These are phyloP conservation scores for Antheraea assamensis DNA, from an alignment of 2,888 invertebrate species.

Conservation along the genomic window DNA sequence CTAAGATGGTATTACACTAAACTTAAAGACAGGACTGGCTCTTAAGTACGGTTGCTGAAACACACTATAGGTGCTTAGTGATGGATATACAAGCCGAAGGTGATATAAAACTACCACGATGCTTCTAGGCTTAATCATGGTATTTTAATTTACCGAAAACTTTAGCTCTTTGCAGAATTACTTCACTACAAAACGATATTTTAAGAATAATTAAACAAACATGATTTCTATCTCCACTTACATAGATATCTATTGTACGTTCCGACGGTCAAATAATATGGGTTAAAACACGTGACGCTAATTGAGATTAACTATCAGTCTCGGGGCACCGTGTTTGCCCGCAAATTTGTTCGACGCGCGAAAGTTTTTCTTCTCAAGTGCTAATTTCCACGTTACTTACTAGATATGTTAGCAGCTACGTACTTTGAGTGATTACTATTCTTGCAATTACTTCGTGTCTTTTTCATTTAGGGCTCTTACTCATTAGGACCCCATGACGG, in stretches of 20 bases:
- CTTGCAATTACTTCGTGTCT: neutral
- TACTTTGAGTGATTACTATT: neutral
- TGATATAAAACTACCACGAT: no score
- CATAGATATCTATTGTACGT: neutral
- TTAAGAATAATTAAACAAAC: neutral
- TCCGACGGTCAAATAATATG: neutral
- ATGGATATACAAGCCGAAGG: no score
- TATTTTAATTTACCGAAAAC: no score
- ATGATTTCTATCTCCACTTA: neutral
- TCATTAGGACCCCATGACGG: no score
- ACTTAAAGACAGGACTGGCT: no score
- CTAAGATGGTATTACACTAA: no score
- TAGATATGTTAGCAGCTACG: neutral
- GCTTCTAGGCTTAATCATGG: no score
- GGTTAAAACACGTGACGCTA: neutral
- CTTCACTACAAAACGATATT: neutral
- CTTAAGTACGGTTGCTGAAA: no score
- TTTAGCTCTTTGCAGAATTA: no score
- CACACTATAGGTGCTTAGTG: no score
- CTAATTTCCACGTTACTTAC: neutral
- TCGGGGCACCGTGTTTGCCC: neutral
- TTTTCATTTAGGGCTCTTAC: no score
- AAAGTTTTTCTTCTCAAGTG: neutral
- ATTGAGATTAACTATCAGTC: slow-evolving; percentile 5
- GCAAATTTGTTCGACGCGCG: neutral